Percentiles rank a stretch among this genome's conserved stretches.
Conservation (phyloP, 2,113 vertebrate genomes). For the Bambusicola thoracicus region DNA sequence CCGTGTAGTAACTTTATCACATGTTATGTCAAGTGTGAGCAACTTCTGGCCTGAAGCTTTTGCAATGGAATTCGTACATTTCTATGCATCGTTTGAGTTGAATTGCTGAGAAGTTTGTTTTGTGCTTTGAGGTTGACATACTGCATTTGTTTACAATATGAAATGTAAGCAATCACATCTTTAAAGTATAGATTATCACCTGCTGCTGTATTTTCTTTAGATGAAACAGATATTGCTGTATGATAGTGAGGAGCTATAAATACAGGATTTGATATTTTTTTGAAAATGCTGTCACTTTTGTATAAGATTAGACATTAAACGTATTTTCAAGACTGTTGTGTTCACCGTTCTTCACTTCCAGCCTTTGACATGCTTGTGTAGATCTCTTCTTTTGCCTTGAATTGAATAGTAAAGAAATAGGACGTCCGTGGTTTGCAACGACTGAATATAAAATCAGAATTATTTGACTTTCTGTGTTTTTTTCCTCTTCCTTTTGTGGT, state of each 20-base stretch:
- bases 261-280: conserved; percentile 84
- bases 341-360: conserved; percentile 55
- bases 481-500: conserved; percentile 56
- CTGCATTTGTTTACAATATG: conserved; percentile 77
- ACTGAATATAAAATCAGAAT: conserved; percentile 73
- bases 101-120: conserved; percentile 74
- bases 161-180: conserved; percentile 78
- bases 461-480: conserved; percentile 57
- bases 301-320: conserved; percentile 79
- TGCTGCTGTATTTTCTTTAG: conserved; percentile 84
- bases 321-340: conserved; percentile 78
- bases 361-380: conserved; percentile 69
- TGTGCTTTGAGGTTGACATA: conserved; percentile 77
- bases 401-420: conserved; percentile 53
- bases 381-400: conserved; percentile 54
- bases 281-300: conserved; percentile 82
- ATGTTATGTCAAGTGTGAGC: conserved; percentile 74
- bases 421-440: conserved; percentile 64
- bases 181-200: conserved; percentile 75
- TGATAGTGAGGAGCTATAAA: conserved; percentile 80
- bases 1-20: conserved; percentile 75
- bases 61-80: conserved; percentile 71
- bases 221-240: conserved; percentile 81
- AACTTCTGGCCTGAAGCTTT: conserved; percentile 72
- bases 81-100: conserved; percentile 79